Percentiles rank a stretch among this genome's conserved stretches.
These are phyloP conservation scores for Cyprinus carpio DNA, from an alignment of 2,113 vertebrate genomes.

Conservation along the genomic window DNA sequence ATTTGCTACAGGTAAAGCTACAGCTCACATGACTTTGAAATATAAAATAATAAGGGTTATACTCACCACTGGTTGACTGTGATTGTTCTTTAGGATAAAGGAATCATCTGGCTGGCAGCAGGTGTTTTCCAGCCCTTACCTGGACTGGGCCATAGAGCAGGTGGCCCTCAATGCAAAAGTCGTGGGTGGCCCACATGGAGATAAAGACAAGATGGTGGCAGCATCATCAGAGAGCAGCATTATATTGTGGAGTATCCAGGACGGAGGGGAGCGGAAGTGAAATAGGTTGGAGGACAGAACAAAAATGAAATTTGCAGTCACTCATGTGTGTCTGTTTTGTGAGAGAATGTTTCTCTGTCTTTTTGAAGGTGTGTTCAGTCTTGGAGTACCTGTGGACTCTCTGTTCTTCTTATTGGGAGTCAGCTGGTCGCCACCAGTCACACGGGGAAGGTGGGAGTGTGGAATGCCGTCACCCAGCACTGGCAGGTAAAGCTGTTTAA, in stretches of 20 bases:
- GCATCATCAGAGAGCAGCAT: slow-evolving; percentile 92
- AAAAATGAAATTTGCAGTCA: not conserved
- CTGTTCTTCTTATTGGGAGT: slow-evolving; percentile 98
- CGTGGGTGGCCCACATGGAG: slow-evolving; percentile 94
- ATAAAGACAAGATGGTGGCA: slow-evolving; percentile 99
- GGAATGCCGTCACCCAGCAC: slow-evolving; percentile 98
- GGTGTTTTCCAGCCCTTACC: slow-evolving; percentile 92
- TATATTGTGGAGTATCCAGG: slow-evolving; percentile 96
- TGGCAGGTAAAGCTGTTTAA: slow-evolving; percentile 83
- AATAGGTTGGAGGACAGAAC: slow-evolving; percentile 77
- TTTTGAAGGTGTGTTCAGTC: slow-evolving; percentile 88
- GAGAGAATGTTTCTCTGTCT: not conserved
- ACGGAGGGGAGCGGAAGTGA: slow-evolving; percentile 93
- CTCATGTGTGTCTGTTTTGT: not conserved
- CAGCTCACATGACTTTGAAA: not conserved
- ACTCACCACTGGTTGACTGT: not conserved
- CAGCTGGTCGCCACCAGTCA: slow-evolving; percentile 97
- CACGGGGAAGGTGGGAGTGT: slow-evolving; percentile 96
- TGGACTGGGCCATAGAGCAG: slow-evolving; percentile 92
- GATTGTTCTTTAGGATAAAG: slow-evolving; percentile 82
- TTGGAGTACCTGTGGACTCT: slow-evolving; percentile 93
- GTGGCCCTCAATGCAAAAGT: slow-evolving; percentile 97
- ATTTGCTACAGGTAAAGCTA: slow-evolving; percentile 92
- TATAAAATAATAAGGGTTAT: not conserved
- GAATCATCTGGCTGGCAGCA: slow-evolving; percentile 99